Conservation (phyloP, 2,888 invertebrate species). For the Euproctis similis region DNA sequence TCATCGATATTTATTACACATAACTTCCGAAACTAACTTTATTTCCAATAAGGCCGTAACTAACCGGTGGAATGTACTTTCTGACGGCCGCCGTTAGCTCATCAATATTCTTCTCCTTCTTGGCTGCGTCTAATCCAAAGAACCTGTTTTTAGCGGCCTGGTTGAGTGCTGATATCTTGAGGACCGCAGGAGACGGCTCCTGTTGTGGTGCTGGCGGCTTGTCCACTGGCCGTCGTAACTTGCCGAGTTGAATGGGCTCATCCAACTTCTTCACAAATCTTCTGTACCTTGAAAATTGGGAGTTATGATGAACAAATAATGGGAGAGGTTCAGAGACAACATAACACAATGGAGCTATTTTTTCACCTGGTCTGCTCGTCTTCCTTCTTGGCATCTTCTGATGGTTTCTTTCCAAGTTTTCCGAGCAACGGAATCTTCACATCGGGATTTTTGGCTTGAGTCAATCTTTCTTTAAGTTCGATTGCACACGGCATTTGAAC, state of each 20-base stretch:
- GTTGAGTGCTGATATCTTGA: slow-evolving; percentile 57
- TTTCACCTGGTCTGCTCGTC: slow-evolving; percentile 42
- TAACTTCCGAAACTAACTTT: no score
- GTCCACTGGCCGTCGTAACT: slow-evolving; percentile 49
- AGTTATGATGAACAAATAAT: no score
- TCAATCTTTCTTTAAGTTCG: slow-evolving; percentile 41
- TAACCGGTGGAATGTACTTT: slow-evolving; percentile 65
- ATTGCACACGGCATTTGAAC: slow-evolving; percentile 38
- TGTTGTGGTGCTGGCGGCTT: slow-evolving; percentile 35
- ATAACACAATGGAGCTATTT: no score
- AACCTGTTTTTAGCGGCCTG: slow-evolving; percentile 64
- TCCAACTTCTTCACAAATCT: slow-evolving; percentile 51
- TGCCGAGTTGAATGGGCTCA: slow-evolving; percentile 60
- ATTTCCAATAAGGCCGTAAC: no score
- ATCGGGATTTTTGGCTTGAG: slow-evolving; percentile 51
- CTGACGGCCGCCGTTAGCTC: slow-evolving; percentile 61
- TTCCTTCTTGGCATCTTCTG: slow-evolving; percentile 48
- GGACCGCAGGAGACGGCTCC: slow-evolving; percentile 38
- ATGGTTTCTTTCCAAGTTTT: slow-evolving; percentile 53
- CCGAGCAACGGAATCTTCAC: slow-evolving; percentile 51
- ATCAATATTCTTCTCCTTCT: slow-evolving; percentile 57
- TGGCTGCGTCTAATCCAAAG: slow-evolving; percentile 52
- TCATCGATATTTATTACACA: no score
- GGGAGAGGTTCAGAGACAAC: no score
- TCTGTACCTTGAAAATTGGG: slow-evolving; percentile 20